Conservation (phyloP, 2,888 invertebrate genomes). For the Eilema caniola region DNA sequence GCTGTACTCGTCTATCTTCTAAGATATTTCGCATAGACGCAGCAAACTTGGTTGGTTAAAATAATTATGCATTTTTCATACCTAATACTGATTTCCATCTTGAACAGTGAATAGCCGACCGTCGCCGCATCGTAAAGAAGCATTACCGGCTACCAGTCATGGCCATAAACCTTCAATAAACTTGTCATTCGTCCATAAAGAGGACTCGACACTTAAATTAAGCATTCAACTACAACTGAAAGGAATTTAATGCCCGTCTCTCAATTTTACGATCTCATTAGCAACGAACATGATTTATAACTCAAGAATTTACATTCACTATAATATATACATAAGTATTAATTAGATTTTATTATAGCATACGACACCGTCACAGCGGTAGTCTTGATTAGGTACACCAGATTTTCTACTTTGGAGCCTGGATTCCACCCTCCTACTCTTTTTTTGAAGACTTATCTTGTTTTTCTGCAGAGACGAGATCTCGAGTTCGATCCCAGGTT, state of each 20-base stretch:
- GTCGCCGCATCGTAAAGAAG: not conserved
- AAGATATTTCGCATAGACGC: too few species aligned
- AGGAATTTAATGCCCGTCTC: constrained; percentile 29
- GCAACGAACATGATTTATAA: constrained; percentile 8
- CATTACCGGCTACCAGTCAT: not conserved
- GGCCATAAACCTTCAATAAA: constrained; percentile 21
- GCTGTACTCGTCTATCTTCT: too few species aligned
- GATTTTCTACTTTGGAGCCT: too few species aligned
- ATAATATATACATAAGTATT: too few species aligned
- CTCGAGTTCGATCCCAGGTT: too few species aligned
- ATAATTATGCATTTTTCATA: not conserved
- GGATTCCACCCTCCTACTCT: too few species aligned
- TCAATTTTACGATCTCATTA: constrained; percentile 25
- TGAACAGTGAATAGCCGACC: not conserved
- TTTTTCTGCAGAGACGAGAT: too few species aligned
- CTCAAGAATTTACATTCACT: constrained; percentile 1
- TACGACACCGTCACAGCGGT: too few species aligned
- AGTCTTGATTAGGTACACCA: too few species aligned
- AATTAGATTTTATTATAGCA: too few species aligned
- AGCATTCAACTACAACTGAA: constrained; percentile 29
- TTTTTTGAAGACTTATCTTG: too few species aligned
- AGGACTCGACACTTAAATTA: constrained; percentile 21
- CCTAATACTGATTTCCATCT: not conserved
- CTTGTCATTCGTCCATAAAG: constrained; percentile 24
- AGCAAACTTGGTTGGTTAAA: too few species aligned